phyloP scores from a whole-genome alignment of 1,140 invertebrate genomes.

The Aporrectodea caliginosa region DNA sequence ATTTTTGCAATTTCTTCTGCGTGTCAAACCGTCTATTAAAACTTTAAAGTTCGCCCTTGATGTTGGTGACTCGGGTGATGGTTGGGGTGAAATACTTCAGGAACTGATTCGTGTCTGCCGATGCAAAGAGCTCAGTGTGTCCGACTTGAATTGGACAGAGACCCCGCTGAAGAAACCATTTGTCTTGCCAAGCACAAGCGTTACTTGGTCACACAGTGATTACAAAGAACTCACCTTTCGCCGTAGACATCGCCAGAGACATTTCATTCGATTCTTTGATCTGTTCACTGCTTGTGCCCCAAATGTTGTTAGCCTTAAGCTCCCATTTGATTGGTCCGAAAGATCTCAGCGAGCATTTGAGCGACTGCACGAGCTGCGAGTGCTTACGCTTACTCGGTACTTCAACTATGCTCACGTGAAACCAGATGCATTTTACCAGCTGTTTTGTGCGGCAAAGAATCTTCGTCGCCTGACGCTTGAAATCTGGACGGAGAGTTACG shows the following conservation, averaged over 20 bases:
- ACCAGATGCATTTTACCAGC: slow-evolving; percentile 38
- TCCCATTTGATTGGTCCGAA: slow-evolving; percentile 53
- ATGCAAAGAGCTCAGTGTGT: slow-evolving; percentile 39
- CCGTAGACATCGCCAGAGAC: slow-evolving; percentile 40
- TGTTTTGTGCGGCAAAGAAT: slow-evolving; percentile 38
- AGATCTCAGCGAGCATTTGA: slow-evolving; percentile 41
- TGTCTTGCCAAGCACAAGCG: slow-evolving; percentile 36
- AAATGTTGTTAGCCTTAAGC: slow-evolving; percentile 42
- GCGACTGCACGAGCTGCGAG: slow-evolving; percentile 42
- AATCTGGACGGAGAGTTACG: slow-evolving; percentile 46
- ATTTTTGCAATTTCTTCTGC: slow-evolving; percentile 38
- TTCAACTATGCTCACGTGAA: slow-evolving; percentile 44
- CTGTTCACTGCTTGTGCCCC: slow-evolving; percentile 42
- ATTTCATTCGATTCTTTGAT: slow-evolving; percentile 47
- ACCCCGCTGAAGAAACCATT: slow-evolving; percentile 37
- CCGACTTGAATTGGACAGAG: slow-evolving; percentile 50
- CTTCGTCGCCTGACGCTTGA: slow-evolving; percentile 43
- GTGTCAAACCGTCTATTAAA: slow-evolving; percentile 39
- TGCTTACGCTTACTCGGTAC: slow-evolving; percentile 48
- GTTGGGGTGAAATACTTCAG: slow-evolving; percentile 41
- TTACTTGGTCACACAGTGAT: slow-evolving; percentile 32
- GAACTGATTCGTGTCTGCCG: slow-evolving; percentile 37
- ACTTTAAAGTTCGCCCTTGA: slow-evolving; percentile 49
- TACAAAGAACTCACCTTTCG: slow-evolving; percentile 37
- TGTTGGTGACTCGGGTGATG: slow-evolving; percentile 43